Conservation (phyloP, 2,888 invertebrate species). For the Meliscaeva auricollis region DNA sequence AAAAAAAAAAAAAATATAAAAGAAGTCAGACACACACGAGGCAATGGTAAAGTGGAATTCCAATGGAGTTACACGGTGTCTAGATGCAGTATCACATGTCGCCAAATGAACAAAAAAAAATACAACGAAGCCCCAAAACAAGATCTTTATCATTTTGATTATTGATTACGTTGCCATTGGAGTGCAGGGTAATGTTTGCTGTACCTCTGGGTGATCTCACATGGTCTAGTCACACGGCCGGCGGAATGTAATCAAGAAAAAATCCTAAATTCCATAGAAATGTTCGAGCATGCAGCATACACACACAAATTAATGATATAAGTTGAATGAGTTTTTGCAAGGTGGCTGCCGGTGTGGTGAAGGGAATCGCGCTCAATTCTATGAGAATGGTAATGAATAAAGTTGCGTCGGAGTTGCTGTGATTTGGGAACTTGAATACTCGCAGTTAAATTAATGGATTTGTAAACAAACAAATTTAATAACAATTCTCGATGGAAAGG, state of each 20-base stretch:
- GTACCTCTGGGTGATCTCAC: slow-evolving; percentile 58
- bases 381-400: slow-evolving; percentile 16
- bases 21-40: slow-evolving; percentile 20
- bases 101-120: slow-evolving; percentile 45
- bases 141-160: slow-evolving; percentile 84
- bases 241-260: slow-evolving; percentile 50
- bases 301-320: slow-evolving; percentile 9
- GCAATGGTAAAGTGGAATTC: slow-evolving; percentile 43
- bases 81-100: slow-evolving; percentile 66
- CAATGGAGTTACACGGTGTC: slow-evolving; percentile 42
- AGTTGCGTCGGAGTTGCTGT: no score
- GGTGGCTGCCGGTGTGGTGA: background rate
- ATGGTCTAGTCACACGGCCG: slow-evolving; percentile 31
- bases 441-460: no score
- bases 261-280: slow-evolving; percentile 43
- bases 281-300: slow-evolving; percentile 22
- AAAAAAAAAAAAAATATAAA: background rate
- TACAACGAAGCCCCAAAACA: slow-evolving; percentile 77
- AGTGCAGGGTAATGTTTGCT: slow-evolving; percentile 46
- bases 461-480: no score
- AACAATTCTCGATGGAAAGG: no score
- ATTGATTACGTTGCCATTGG: slow-evolving; percentile 81
- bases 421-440: no score
- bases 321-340: slow-evolving; percentile 19
- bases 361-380: slow-evolving; percentile 28